Evolutionary conservation across 2,888 invertebrate species (phyloP).

Genomic region (Heliconius aoede): DNA sequence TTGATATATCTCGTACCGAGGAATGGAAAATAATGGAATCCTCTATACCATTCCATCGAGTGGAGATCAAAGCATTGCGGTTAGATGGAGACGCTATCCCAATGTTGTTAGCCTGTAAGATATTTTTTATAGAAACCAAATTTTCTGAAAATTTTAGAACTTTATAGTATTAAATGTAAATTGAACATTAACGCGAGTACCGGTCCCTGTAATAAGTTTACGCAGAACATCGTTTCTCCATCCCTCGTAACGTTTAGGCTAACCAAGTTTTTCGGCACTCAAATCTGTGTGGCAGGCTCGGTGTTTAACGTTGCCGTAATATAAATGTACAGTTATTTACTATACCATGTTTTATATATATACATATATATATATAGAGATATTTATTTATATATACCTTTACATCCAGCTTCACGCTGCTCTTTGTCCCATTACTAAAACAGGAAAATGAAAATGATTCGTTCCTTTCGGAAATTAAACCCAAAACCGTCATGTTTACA

Average conservation of each 20-base stretch:
- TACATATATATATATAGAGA: background rate
- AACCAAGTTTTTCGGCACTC: conserved; percentile 65
- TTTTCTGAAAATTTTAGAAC: background rate
- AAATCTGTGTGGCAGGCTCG: conserved; percentile 54
- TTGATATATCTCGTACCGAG: too few relatives aligned
- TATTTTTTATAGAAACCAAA: background rate
- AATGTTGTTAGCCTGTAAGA: too few relatives aligned
- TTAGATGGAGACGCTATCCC: too few relatives aligned
- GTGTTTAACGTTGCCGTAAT: background rate
- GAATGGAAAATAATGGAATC: too few relatives aligned
- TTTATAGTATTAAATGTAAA: background rate
- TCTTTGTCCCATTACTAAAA: too few relatives aligned
- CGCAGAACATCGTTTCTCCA: conserved; percentile 74
- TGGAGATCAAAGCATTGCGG: too few relatives aligned
- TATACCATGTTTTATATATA: too few relatives aligned
- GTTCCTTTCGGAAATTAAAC: background rate
- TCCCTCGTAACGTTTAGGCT: conserved; percentile 60
- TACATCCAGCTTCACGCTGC: background rate
- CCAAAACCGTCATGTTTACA: background rate
- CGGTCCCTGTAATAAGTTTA: conserved; percentile 69
- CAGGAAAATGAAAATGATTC: too few relatives aligned
- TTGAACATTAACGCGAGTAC: conserved; percentile 43
- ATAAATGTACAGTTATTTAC: background rate
- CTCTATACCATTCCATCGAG: too few relatives aligned
- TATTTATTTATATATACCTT: background rate